Base-by-base conservation (phyloP, 2,113 vertebrate genomes). In the Microtus pennsylvanicus region DNA sequence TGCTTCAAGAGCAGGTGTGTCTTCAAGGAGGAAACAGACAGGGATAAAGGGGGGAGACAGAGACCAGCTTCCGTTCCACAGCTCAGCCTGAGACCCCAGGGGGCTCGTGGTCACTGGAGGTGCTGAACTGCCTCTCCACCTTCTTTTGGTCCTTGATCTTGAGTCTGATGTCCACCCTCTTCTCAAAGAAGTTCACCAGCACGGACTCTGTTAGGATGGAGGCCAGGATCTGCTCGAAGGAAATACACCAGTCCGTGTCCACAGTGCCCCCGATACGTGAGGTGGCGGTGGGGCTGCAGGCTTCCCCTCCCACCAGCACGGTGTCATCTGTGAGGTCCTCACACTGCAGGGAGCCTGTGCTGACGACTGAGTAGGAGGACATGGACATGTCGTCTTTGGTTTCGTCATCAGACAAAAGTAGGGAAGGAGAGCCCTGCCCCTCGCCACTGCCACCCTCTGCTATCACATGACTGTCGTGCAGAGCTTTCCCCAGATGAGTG, bases 171-270 rank as follows among this genome's bases (percentile, higher is more conserved):
- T 99, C 98, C 30, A 98, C 98, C 96, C 98, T 99, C 91, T 99
- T 99, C 98, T 99, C 99, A 80, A 99, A 99, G 98, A 99, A 99
- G 97, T 99, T 99, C 38, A 99, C 99, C 28, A 99, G 98, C 35
- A 99, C 99, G 0, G 99, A 98, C 98, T 99, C 99, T 0, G 99
- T 99, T 90, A 99, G 98, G 98, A 99, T 96, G 4, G 99, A 99
- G 5, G 99, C 99, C 90, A 99, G 98, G 94, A 99, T 99, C 98
- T 99, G 99, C 98, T 99, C 99, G 0, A 99, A 99, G 93, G 99
- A 99, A 97, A 99, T 99, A 12, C 99, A 99, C 99, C 99, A 99
- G 97, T 99, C 99, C 0, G 97, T 98, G 92, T 99, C 99, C 28
- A 99, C 98, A 1, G 98, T 93, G 72, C 99, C 99, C 67, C 99